Base-by-base conservation (phyloP, 1,140 invertebrate species). In the Hypsibius dujardini region DNA sequence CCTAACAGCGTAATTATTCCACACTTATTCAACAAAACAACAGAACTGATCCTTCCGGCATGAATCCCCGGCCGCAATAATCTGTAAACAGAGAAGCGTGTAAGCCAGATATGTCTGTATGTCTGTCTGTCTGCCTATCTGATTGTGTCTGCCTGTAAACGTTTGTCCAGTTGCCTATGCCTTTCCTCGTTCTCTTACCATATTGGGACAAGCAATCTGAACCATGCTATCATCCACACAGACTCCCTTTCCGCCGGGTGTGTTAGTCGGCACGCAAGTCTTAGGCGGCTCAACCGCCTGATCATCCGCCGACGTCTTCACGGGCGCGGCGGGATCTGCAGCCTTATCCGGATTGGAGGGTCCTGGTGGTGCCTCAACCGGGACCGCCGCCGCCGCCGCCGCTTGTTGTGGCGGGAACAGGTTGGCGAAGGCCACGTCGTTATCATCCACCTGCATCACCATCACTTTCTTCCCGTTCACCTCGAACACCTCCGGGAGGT, bases 21-120 rank as follows among this genome's bases (percentile, higher is more conserved):
- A 28, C 28, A 28, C 28, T 28, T 28, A 28, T 28, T 67, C 62
- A 67, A 42, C 62, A 42, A 67, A 67, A 67, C 62, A 67, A 67
- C 62, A 67, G 3, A 12, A 67, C 42, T 12, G 12, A 3, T 67
- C 28, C 28, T 12, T 67, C 42, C 50, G 50, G 50, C 50, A 56
- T n/a, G n/a, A 28, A 28, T 28, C 28, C 28, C 28, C 28, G 28
- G 28, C 28, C 28, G 28, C 28, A 28, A 28, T 28, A 28, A 28
- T 28, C 28, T 28, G 28, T 28, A 28, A 28, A 28, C 28, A 28
- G 28, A 28, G 0, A 28, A 28, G 28, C 28, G 28, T 28, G 28
- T 28, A 28, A 28, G 28, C 28, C 28, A 28, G 28, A 28, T 0
- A 28, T 28, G 28, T 28, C 28, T 28, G 28, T 28, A 28, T 28